Base-by-base conservation (phyloP, 2,888 invertebrate species). In the Acanthosepion pharaonis region DNA sequence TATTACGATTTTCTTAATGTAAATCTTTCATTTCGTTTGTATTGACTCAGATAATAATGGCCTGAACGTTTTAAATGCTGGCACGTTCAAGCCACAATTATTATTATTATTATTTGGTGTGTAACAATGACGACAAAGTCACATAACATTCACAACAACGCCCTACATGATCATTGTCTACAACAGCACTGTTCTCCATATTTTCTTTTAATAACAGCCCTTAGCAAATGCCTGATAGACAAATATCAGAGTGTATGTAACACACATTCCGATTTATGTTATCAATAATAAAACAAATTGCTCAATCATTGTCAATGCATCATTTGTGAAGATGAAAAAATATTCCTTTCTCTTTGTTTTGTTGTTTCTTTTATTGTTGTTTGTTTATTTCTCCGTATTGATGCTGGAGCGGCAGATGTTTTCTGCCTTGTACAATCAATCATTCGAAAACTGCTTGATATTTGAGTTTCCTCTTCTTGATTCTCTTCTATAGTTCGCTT, bases 231-330 rank as follows among this genome's bases (percentile, higher is more conserved):
- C 11, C 78, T 33, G n/a, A n/a, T 5, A 11, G n/a, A 11, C n/a
- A 78, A 78, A 78, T 78, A 78, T 55, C 55, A 18, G 18, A 55
- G 55, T 20, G 55, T 55, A 55, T 23, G 23, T 59, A 59, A 59
- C 78, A 2, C 78, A 78, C 78, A 33, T 78, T 78, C 33, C 15
- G n/a, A 78, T 78, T n/a, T 78, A 78, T 1, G n/a, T 33, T 78
- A 78, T 78, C 78, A 78, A 78, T 78, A 78, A 78, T 78, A 78
- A 78, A 78, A 78, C 78, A 33, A 78, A 78, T 78, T 78, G n/a
- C n/a, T 78, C 78, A 78, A 78, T 78, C 78, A 78, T 78, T 78
- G 78, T 78, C 78, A 78, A n/a, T 78, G n/a, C 15, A 78, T 78
- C 78, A 78, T 78, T 78, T 33, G n/a, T n/a, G 78, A 33, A 78